Conservation (phyloP, 2,888 invertebrate genomes). For the Patella pellucida region DNA sequence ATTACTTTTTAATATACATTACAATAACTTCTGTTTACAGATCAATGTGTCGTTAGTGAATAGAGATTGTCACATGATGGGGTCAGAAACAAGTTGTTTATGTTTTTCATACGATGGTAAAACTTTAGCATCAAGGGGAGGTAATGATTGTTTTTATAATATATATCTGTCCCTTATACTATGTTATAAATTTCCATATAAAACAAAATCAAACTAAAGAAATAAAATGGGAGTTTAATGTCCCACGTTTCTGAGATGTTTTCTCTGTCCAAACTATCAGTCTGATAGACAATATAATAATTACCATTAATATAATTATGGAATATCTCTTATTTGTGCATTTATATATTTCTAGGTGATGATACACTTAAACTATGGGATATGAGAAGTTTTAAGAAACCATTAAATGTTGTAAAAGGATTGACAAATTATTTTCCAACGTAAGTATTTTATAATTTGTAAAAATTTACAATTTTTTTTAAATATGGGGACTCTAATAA, state of each 20-base stretch:
- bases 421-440: constrained; percentile 84
- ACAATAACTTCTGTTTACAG: constrained; percentile 48
- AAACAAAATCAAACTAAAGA: too few relatives aligned
- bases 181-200: too few relatives aligned
- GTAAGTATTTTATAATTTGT: constrained; percentile 62
- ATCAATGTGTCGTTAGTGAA: constrained; percentile 84
- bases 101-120: constrained; percentile 89
- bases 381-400: constrained; percentile 84
- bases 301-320: neutral
- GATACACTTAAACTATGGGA: constrained; percentile 97
- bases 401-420: constrained; percentile 79
- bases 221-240: too few relatives aligned
- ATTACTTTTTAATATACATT: neutral
- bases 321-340: neutral
- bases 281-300: too few relatives aligned
- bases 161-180: neutral
- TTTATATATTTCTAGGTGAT: constrained; percentile 76
- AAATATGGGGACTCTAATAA: too few relatives aligned
- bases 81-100: constrained; percentile 86
- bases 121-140: constrained; percentile 84
- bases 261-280: too few relatives aligned
- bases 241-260: too few relatives aligned
- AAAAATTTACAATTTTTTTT: too few relatives aligned
- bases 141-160: constrained; percentile 47
- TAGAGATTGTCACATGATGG: constrained; percentile 79